Evolutionary conservation across 1,140 invertebrate species (phyloP), one percentile per base, ranked within the genome.

Genomic region (Lithobius niger): DNA sequence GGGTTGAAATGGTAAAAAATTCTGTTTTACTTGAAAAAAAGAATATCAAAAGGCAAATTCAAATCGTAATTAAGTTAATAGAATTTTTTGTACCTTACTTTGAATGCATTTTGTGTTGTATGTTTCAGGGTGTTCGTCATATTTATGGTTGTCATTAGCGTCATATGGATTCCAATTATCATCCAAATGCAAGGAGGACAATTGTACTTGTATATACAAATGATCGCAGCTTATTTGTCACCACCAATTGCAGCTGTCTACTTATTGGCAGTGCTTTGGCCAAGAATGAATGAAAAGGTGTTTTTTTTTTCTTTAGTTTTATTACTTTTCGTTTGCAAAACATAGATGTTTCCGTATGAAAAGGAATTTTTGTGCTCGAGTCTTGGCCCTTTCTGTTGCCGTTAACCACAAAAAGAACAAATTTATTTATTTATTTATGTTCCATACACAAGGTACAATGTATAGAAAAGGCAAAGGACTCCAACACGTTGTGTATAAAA

Each of bases 121-220:
- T 10, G 19, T 53, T 51, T 45, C 57, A 69, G 71, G 59, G 27
- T 71, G 26, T 76, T 74, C 62, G 69, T 77, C 3, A 21, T 74
- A 1, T 52, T 74, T 1, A 69, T 77, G 69, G 70, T 74, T 6
- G 64, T 59, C 2, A 61, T 75, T 10, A 69, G 70, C 47, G 71
- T 76, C 47, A 61, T 66, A 0, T 77, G 75, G 75, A 71, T 77
- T 16, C 76, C 76, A 4, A 66, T 77, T 24, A 68, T 77, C 22
- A 67, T 75, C 57, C 62, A 66, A 45, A 68, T 69, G 55, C 73
- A 76, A 61, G 73, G 74, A 6, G 72, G 73, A n/a, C 73, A 77
- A 58, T 63, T 77, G 1, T 77, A 70, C 60, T 68, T 74, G 36
- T 77, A 77, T 60, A 76, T 77, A 16, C 73, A 77, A 60, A 66